Percentiles rank a stretch among this genome's conserved stretches.
Conservation (phyloP, 2,888 invertebrate species). For the Melieria omissa region DNA sequence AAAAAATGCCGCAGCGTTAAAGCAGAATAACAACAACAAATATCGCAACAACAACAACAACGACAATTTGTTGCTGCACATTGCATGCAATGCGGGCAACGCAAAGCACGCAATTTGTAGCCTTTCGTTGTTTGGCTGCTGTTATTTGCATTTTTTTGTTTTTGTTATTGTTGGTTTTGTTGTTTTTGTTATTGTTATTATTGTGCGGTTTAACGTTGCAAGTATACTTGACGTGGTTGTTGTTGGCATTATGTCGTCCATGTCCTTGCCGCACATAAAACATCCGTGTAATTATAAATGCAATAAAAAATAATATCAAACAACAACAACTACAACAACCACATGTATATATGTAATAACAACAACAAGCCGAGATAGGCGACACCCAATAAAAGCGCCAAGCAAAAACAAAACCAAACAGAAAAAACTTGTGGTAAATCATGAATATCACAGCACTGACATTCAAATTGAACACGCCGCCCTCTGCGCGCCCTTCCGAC, state of each 20-base stretch:
- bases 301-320: neutral
- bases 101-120: neutral
- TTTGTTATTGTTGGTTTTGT: too few species aligned
- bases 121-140: neutral
- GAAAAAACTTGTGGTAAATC: conserved; percentile 23
- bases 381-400: conserved; percentile 20
- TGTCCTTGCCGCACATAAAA: conserved; percentile 22
- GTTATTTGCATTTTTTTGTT: neutral
- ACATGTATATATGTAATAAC: too few species aligned
- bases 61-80: conserved; percentile 8
- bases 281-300: conserved; percentile 27
- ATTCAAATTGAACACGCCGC: conserved; percentile 24
- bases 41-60: neutral
- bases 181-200: too few species aligned
- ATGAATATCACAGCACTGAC: conserved; percentile 20
- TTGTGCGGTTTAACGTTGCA: too few species aligned
- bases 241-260: conserved; percentile 8
- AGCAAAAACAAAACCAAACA: too few species aligned
- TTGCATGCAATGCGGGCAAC: neutral
- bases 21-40: neutral
- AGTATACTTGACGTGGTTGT: too few species aligned
- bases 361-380: neutral
- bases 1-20: neutral
- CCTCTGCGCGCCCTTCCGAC: too few species aligned
- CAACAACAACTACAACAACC: neutral